Conservation (phyloP, 2,113 vertebrate species). For the Cavia porcellus region DNA sequence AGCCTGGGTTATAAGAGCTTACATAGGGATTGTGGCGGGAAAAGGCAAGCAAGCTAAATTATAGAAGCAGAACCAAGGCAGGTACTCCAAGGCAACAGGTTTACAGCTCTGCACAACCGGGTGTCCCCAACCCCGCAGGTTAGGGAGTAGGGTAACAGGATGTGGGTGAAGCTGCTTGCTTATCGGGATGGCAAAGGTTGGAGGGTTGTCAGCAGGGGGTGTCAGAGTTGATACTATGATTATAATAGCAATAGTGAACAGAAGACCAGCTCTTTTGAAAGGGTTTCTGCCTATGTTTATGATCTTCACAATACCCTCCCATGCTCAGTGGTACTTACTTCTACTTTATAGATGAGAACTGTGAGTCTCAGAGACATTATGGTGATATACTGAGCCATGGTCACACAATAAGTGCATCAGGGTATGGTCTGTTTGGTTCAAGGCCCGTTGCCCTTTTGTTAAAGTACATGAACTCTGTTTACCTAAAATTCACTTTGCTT, state of each 20-base stretch:
- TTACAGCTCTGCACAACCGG: background rate
- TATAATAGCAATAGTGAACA: background rate
- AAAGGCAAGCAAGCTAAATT: background rate
- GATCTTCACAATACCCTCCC: background rate
- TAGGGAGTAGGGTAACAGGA: no score
- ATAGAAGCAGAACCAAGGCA: background rate
- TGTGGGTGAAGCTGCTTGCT: background rate
- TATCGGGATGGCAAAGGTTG: background rate
- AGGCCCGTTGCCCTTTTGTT: background rate
- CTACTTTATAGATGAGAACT: background rate
- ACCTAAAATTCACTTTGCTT: background rate
- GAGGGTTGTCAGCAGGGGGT: background rate
- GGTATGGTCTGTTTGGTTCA: background rate
- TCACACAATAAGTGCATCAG: background rate
- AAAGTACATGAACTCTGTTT: fast-evolving
- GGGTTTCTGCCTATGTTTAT: background rate
- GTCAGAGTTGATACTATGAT: background rate
- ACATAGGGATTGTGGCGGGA: background rate
- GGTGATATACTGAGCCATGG: no score
- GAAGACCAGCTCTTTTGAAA: background rate
- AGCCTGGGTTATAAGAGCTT: background rate
- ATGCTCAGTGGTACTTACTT: background rate
- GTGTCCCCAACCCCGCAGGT: background rate
- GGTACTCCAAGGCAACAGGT: background rate
- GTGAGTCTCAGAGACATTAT: background rate